Base-by-base conservation (phyloP, 2,888 invertebrate species). In the Steromphala cineraria region DNA sequence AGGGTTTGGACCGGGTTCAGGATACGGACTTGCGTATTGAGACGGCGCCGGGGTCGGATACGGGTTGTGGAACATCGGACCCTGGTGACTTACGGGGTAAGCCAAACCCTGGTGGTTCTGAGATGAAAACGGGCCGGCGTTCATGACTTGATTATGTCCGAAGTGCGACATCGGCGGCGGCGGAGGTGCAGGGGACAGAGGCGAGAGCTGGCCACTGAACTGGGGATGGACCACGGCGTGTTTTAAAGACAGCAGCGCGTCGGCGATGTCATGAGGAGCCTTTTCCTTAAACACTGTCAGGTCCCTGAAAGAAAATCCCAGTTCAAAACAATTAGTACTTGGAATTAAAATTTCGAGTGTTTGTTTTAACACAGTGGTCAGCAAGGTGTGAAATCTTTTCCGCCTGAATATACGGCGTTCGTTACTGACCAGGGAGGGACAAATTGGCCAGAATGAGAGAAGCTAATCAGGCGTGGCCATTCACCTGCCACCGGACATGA, bases 211-310 rank as follows among this genome's bases (percentile, higher is more conserved):
- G 77, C 94, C 94, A 8, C 92, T 93, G 13, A 90, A 87, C 31
- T 87, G 94, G 15, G 97, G 96, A 93, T 97, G 97, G 55, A 97
- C 96, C 81, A 97, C 97, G 67, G 97, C 97, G 93, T 97, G 97
- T 92, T 97, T 97, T 89, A 97, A 94, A 0, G 97, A 97, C 90
- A 97, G 95, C 71, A 98, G 95, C 84, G 97, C 97, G 94, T 97
- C 97, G n/a, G 97, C 97, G 89, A 97, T 96, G 90, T 97, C 97
- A 89, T 91, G 92, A 7, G 91, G 85, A 13, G 88, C 86, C 79
- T 92, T 92, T 75, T 92, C 91, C 85, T 92, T 92, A 84, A 90
- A 90, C n/a, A 91, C 87, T 10, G 91, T 84, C 81, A 89, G 90
- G 79, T 92, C 92, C 81, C 92, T 92, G 87, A 7, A 90, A 74